These are phyloP conservation scores for Hephaestus fuliginosus DNA, from an alignment of 2,797 vertebrate species.

Conservation along the genomic window DNA sequence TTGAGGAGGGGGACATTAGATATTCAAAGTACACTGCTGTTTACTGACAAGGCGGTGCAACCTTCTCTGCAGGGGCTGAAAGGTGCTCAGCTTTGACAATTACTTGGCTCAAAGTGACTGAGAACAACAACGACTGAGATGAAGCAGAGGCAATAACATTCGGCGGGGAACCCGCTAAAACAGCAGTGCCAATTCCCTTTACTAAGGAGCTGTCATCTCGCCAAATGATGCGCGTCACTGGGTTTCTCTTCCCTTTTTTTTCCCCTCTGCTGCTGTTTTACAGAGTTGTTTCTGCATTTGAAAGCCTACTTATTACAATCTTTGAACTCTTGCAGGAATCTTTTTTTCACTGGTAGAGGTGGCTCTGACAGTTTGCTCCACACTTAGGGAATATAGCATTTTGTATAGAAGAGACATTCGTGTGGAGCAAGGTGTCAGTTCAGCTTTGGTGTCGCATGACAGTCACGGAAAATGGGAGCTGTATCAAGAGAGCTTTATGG, in stretches of 20 bases:
- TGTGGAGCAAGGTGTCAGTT: slow-evolving; percentile 44
- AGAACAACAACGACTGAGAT: slow-evolving; percentile 77
- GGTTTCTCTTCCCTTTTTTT: slow-evolving; percentile 46
- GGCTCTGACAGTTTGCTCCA: slow-evolving; percentile 60
- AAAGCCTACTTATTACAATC: slow-evolving; percentile 68
- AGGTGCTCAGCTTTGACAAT: slow-evolving; percentile 84
- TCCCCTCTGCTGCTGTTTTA: slow-evolving; percentile 31
- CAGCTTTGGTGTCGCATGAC: slow-evolving; percentile 39
- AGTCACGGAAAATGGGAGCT: slow-evolving; percentile 21
- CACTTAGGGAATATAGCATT: slow-evolving; percentile 55
- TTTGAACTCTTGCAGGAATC: slow-evolving; percentile 60
- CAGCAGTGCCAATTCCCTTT: slow-evolving; percentile 70
- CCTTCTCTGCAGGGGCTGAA: slow-evolving; percentile 74
- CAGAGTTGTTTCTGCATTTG: slow-evolving; percentile 62
- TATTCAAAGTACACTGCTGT: slow-evolving; percentile 78
- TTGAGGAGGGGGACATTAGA: slow-evolving; percentile 66
- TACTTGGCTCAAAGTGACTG: slow-evolving; percentile 80
- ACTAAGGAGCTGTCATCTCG: slow-evolving; percentile 78
- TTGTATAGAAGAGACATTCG: slow-evolving; percentile 43
- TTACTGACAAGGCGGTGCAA: slow-evolving; percentile 73
- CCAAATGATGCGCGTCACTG: slow-evolving; percentile 72
- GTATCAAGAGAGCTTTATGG: slow-evolving; percentile 27
- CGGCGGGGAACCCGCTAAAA: slow-evolving; percentile 69
- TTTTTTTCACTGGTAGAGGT: slow-evolving; percentile 19
- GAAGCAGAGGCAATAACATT: slow-evolving; percentile 73